Conservation (phyloP, 2,797 vertebrate genomes). For the Hylomyscus alleni region DNA sequence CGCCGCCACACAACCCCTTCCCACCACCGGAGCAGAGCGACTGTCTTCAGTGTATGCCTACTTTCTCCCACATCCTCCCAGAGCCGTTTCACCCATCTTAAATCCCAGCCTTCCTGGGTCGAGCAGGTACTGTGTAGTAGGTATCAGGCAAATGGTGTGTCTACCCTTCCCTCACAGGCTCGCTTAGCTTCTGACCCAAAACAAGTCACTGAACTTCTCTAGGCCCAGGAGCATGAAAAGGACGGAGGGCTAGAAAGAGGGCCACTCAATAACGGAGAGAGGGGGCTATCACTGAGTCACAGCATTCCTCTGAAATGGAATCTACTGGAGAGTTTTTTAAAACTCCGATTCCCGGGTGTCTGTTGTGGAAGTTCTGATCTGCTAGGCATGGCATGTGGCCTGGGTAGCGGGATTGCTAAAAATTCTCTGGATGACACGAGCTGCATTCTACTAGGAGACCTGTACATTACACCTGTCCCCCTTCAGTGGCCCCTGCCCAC, state of each 20-base stretch:
- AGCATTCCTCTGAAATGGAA: neutral
- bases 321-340: neutral
- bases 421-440: neutral
- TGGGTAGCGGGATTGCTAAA: neutral
- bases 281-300: neutral
- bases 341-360: neutral
- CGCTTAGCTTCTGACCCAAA: neutral
- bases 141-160: neutral
- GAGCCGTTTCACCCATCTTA: neutral
- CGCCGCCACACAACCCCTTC: neutral
- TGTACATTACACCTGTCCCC: neutral
- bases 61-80: accelerated
- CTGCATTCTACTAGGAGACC: neutral
- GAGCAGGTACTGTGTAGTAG: accelerated
- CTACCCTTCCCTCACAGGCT: neutral
- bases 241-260: neutral
- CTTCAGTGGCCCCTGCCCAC: neutral
- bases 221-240: neutral
- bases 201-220: neutral
- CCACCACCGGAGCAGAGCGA: neutral
- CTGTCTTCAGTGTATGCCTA: neutral
- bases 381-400: neutral
- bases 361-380: neutral
- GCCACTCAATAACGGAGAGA: neutral
- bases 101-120: neutral